Evolutionary conservation across 2,797 vertebrate species (phyloP).

Genomic region (Valencia hispanica): DNA sequence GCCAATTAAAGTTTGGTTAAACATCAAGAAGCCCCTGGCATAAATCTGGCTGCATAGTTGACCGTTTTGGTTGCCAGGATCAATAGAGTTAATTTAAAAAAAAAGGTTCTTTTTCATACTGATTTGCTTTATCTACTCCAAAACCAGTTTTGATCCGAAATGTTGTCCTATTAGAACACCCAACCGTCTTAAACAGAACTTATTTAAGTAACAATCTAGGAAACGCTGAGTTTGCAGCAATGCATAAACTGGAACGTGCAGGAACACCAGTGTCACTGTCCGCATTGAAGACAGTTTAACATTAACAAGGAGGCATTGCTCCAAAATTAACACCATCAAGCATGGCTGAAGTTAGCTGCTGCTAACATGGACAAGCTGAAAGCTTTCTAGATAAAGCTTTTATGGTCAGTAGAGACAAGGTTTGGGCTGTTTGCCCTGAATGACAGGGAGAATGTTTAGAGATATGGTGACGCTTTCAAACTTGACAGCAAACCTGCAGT

Average conservation of each 20-base stretch:
- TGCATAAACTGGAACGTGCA: not conserved
- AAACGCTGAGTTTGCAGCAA: not conserved
- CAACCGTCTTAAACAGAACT: not conserved
- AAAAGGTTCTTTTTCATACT: not conserved
- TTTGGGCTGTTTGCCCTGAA: not conserved
- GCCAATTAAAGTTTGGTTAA: too few species aligned
- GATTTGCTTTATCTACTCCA: not conserved
- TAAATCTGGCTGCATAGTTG: not conserved
- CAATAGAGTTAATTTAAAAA: not conserved
- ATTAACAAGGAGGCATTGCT: not conserved
- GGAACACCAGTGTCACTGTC: not conserved
- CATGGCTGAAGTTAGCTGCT: not conserved
- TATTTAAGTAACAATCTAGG: not conserved
- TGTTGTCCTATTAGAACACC: not conserved
- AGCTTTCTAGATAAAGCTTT: not conserved
- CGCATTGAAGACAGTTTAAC: not conserved
- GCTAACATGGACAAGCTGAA: not conserved
- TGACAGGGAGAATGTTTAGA: not conserved
- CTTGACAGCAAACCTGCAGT: not conserved
- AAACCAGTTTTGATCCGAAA: not conserved
- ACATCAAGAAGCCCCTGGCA: too few species aligned
- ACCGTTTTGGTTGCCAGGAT: not conserved
- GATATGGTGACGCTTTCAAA: not conserved
- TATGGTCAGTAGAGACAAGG: not conserved
- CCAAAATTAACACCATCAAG: not conserved